Evolutionary conservation across 1,140 invertebrate genomes (phyloP).

Genomic region (Drosophila kikkawai): DNA sequence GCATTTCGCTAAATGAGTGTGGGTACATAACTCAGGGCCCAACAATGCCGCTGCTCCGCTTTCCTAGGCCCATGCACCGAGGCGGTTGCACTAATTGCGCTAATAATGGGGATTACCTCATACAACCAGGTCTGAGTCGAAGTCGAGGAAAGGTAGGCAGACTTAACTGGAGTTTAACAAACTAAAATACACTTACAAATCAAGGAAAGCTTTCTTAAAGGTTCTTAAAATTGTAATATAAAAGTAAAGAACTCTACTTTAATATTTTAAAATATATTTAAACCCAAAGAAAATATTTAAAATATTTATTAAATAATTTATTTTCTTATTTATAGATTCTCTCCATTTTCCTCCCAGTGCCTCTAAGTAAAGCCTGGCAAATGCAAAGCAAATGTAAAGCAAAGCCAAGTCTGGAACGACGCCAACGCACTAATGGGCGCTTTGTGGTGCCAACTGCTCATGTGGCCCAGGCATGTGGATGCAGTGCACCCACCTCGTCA

Average conservation of each 20-base stretch:
- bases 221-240: not conserved
- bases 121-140: not conserved
- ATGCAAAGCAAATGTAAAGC: slow-evolving; percentile 18
- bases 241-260: too few species aligned
- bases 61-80: slow-evolving; percentile 38
- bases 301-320: not conserved
- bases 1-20: slow-evolving; percentile 45
- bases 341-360: slow-evolving; percentile 3
- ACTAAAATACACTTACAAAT: slow-evolving; percentile 5
- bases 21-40: slow-evolving; percentile 55
- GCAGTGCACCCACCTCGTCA: slow-evolving; percentile 35
- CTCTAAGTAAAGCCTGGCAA: slow-evolving; percentile 35
- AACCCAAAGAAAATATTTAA: not conserved
- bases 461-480: slow-evolving; percentile 40
- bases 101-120: slow-evolving; percentile 80
- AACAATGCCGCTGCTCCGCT: slow-evolving; percentile 53
- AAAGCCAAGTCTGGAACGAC: slow-evolving; percentile 35
- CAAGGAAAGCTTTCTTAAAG: not conserved
- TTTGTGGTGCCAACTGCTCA: slow-evolving; percentile 65
- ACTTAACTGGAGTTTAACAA: slow-evolving; percentile 20
- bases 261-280: too few species aligned
- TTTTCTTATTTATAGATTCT: accelerated
- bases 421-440: slow-evolving; percentile 77
- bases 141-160: slow-evolving; percentile 31
- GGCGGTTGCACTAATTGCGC: slow-evolving; percentile 72